Base-by-base conservation (phyloP, 2,888 invertebrate genomes). In the Andrena bicolor region DNA sequence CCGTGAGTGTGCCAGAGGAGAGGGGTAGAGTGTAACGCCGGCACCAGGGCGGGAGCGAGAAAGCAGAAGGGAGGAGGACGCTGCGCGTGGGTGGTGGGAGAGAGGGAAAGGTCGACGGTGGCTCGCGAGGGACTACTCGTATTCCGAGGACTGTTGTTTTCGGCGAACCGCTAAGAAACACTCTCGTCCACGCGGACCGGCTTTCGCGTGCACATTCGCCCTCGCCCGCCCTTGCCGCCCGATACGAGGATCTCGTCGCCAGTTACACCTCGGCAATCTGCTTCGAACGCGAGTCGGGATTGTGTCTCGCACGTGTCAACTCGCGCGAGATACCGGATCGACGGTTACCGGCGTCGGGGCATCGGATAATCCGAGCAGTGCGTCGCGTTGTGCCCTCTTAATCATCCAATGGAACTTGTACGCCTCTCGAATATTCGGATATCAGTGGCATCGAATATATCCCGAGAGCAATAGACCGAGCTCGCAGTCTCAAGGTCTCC, bases 101-200 rank as follows among this genome's bases (percentile, higher is more conserved):
- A 86, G 87, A 83, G 88, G 85, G 83, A 87, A 87, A 89, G 85
- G 77, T 79, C 68, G 86, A 41, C 65, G 71, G 82, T 83, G 86
- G 82, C 80, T 87, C 87, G 89, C 68, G 87, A 81, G 83, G 83
- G 82, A 78, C 78, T 83, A 83, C 86, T 79, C 86, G 84, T 82
- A 87, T 85, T 81, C 83, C 81, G 83, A 83, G 84, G 85, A 87
- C 80, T 87, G 84, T 84, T 84, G 84, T 88, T 87, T 88, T 88
- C 86, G 83, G 86, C 79, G 72, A 82, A 87, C 85, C 65, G 85
- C 88, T 87, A 87, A 87, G 88, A 87, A 81, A 87, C 86, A 82
- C 81, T 87, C 85, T 23, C 23, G 76, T 85, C 86, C 88, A 85
- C 80, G 79, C 80, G 83, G 74, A 58, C 81, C 76, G 64, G 68